A percentile compares a stretch with the other conserved stretches of the same genome.
phyloP scores from a whole-genome alignment of 2,113 vertebrate genomes.

The Passer domesticus region DNA sequence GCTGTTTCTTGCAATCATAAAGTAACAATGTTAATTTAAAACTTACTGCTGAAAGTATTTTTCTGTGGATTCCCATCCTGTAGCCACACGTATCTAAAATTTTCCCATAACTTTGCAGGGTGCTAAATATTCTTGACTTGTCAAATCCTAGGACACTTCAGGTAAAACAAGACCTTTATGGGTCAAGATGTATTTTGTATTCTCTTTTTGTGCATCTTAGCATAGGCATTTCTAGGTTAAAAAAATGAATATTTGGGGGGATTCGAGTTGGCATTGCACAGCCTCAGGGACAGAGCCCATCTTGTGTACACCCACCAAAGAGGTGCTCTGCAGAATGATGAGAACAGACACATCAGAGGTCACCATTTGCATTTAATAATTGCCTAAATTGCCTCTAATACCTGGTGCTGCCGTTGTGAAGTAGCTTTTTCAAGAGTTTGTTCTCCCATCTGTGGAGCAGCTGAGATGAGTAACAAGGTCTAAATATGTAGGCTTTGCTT shows the following conservation, averaged over 20 bases:
- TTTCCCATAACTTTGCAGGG: neutral
- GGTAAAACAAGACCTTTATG: neutral
- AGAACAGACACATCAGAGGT: neutral
- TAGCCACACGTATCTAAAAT: neutral
- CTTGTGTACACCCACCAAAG: neutral
- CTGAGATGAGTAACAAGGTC: constrained; percentile 11
- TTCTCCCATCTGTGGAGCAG: neutral
- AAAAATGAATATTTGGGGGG: neutral
- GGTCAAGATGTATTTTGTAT: neutral
- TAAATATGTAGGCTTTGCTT: neutral
- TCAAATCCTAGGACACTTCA: neutral
- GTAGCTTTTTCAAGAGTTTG: neutral
- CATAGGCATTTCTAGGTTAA: neutral
- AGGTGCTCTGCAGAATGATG: neutral
- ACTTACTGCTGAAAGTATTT: neutral
- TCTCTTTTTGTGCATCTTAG: neutral
- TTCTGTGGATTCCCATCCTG: neutral
- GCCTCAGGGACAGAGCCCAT: neutral
- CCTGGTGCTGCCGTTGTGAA: neutral
- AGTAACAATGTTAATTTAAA: neutral
- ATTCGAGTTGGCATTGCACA: neutral
- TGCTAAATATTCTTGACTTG: neutral
- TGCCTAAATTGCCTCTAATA: neutral
- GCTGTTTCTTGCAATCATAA: neutral
- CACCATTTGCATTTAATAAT: neutral